phyloP scores from a whole-genome alignment of 2,888 invertebrate genomes.

The Xanthorhoe designata region DNA sequence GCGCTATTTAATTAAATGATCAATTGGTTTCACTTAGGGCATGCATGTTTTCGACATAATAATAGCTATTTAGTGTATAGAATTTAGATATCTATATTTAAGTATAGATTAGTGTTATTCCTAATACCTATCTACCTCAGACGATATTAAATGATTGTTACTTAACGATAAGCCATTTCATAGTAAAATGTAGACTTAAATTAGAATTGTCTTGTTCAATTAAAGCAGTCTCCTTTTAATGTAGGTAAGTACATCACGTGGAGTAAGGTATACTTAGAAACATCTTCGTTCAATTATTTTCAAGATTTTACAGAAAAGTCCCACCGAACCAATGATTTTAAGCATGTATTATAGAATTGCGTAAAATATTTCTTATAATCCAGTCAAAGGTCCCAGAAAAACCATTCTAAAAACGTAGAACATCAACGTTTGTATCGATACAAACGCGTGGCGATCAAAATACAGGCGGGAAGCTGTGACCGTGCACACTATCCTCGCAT shows the following conservation, averaged over 20 bases:
- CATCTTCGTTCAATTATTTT: background rate
- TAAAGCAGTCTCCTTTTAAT: conserved; percentile 7
- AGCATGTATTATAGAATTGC: no score
- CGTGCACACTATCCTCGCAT: no score
- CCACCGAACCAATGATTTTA: no score
- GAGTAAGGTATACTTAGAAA: background rate
- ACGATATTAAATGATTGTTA: conserved; percentile 38
- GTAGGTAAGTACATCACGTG: background rate
- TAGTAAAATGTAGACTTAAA: conserved; percentile 28
- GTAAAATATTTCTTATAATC: no score
- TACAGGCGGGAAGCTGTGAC: no score
- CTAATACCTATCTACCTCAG: conserved; percentile 44
- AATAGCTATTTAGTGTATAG: conserved; percentile 44
- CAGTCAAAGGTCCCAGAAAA: no score
- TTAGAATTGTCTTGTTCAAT: conserved; percentile 28
- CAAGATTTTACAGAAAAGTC: no score
- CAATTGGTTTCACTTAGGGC: conserved; percentile 1
- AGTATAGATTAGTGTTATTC: conserved; percentile 40
- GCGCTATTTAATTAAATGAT: background rate
- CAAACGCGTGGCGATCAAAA: no score
- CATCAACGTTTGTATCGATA: no score
- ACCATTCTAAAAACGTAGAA: no score
- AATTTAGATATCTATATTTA: conserved; percentile 32
- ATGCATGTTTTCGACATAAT: conserved; percentile 37
- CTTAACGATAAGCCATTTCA: conserved; percentile 35